These are phyloP conservation scores for Apocheima hispidaria DNA, from an alignment of 2,888 invertebrate genomes.

Conservation along the genomic window DNA sequence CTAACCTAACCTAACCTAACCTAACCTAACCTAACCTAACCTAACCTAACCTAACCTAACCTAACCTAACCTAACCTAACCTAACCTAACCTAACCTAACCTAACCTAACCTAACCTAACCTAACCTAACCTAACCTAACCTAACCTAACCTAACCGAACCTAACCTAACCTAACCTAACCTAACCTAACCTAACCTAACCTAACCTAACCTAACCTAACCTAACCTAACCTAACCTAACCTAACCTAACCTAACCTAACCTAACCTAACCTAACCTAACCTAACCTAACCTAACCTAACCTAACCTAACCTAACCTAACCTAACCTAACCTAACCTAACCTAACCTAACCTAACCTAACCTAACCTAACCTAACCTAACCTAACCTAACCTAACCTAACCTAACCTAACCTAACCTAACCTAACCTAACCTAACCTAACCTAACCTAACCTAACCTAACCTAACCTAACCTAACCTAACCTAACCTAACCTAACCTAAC, in stretches of 20 bases:
- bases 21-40: background rate
- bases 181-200: slow-evolving; percentile 37
- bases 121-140: slow-evolving; percentile 43
- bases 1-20: no score
- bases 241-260: slow-evolving; percentile 39
- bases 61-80: slow-evolving; percentile 44
- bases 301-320: slow-evolving; percentile 33
- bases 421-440: slow-evolving; percentile 23
- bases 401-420: slow-evolving; percentile 26
- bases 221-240: slow-evolving; percentile 40
- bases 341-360: slow-evolving; percentile 33
- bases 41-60: slow-evolving; percentile 28
- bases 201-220: slow-evolving; percentile 35
- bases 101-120: slow-evolving; percentile 42
- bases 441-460: slow-evolving; percentile 26
- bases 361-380: slow-evolving; percentile 18
- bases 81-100: slow-evolving; percentile 44
- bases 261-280: slow-evolving; percentile 42
- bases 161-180: slow-evolving; percentile 41
- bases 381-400: slow-evolving; percentile 12
- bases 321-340: slow-evolving; percentile 35
- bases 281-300: slow-evolving; percentile 39
- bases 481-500: slow-evolving; percentile 36
- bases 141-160: slow-evolving; percentile 41
- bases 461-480: slow-evolving; percentile 32